Base-by-base conservation (phyloP, 2,888 invertebrate species). In the Cyclophora albipunctata region DNA sequence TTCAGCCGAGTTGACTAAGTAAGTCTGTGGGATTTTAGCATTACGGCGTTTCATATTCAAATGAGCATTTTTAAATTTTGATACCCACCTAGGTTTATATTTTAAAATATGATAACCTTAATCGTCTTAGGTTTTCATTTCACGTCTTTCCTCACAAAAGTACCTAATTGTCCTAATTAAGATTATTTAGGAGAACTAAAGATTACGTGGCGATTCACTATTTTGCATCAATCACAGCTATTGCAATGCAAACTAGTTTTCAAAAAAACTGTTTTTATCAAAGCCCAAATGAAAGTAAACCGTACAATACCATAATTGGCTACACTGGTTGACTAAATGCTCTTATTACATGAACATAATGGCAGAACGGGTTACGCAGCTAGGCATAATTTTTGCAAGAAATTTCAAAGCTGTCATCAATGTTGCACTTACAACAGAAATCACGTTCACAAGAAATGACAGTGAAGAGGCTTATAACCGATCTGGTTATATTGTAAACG, bases 1-100 rank as follows among this genome's bases (percentile, higher is more conserved):
- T 69, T 63, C 37, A 65, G 57, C 66, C 48, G 64, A 70, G 75
- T 78, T 79, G 75, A 82, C 79, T 81, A 73, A 75, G 75, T 80
- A 76, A 79, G 76, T 78, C 70, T 66, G 75, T 75, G 77, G 80
- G 81, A 76, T 79, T 83, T 77, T 74, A 60, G 71, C 74, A 67
- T 71, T 70, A 70, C 67, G 66, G 63, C 66, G 67, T 64, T 73
- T 66, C 67, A 67, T 67, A 73, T 69, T 62, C 66, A 64, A 73
- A 73, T 75, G 73, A 75, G 67, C 74, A 71, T 42, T 48, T 20
- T 52, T 45, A 48, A 49, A 69, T 71, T 72, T 74, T 69, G 67
- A 68, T 65, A 67, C 69, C 64, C 72, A 72, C 69, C 64, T 73
- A 72, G 60, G 69, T 37, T 20, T 20, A 20, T 20, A 2, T 20